phyloP scores from a whole-genome alignment of 2,113 vertebrate genomes.

The Antechinus flavipes region DNA sequence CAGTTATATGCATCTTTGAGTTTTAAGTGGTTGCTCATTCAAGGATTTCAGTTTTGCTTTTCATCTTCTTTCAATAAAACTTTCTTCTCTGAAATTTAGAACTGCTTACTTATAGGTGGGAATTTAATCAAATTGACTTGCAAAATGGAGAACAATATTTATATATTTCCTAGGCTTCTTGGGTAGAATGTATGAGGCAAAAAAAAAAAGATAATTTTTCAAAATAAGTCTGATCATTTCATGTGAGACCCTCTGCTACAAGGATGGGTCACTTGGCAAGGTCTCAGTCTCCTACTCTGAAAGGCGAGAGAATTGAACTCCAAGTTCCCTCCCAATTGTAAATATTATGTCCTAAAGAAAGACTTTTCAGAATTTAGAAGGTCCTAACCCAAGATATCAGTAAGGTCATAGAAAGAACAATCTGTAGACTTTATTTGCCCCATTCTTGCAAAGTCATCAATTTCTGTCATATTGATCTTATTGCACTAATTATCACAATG shows the following conservation, averaged over 20 bases:
- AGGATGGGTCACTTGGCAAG: neutral
- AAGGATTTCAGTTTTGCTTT: neutral
- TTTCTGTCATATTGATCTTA: constrained; percentile 43
- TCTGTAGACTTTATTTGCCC: neutral
- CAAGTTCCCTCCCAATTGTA: neutral
- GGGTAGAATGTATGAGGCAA: neutral
- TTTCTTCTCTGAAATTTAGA: neutral
- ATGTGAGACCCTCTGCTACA: neutral
- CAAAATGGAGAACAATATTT: neutral
- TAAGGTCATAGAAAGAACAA: constrained; percentile 17
- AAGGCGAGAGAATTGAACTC: neutral
- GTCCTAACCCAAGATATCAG: neutral
- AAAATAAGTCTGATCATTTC: neutral
- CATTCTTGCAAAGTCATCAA: neutral
- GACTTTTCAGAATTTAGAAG: neutral
- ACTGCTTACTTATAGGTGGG: neutral
- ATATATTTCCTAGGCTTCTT: neutral
- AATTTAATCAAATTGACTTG: neutral
- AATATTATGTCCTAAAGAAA: neutral
- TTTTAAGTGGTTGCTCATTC: neutral
- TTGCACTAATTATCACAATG: constrained; percentile 34
- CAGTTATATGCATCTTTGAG: neutral
- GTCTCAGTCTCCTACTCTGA: neutral
- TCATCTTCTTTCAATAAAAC: neutral
- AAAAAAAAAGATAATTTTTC: neutral